Conservation (phyloP, 1,140 invertebrate genomes). For the Drosophila albomicans region DNA sequence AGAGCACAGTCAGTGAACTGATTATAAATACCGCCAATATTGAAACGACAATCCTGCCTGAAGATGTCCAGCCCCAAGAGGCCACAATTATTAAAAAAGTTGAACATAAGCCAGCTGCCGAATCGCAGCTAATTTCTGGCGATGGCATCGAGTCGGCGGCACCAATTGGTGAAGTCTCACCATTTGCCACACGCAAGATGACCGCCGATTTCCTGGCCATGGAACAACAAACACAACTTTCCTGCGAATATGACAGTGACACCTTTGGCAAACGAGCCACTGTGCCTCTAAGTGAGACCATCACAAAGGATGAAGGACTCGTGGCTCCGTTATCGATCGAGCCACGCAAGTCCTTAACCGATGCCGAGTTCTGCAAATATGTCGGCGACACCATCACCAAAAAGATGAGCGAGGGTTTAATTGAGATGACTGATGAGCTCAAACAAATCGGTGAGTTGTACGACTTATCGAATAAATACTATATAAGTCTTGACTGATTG, state of each 20-base stretch:
- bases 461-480: no score
- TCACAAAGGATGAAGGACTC: conserved; percentile 56
- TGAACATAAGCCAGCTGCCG: conserved; percentile 3
- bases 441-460: conserved; percentile 60
- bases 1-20: conserved; percentile 8
- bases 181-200: conserved; percentile 56
- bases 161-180: conserved; percentile 60
- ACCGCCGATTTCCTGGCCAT: conserved; percentile 65
- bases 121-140: conserved; percentile 16
- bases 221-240: conserved; percentile 50
- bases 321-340: conserved; percentile 62
- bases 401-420: conserved; percentile 84
- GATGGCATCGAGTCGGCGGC: conserved; percentile 78
- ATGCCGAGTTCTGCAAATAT: conserved; percentile 84
- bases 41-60: conserved; percentile 29
- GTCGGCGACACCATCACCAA: conserved; percentile 83
- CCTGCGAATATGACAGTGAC: conserved; percentile 52
- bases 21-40: conserved; percentile 12
- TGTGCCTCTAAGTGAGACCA: conserved; percentile 46
- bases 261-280: conserved; percentile 49
- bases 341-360: conserved; percentile 80
- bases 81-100: conserved; percentile 14
- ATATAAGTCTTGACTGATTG: no score
- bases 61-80: conserved; percentile 18
- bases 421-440: conserved; percentile 80